Evolutionary conservation across 2,113 vertebrate species (phyloP), one percentile per base, ranked within the genome.

Genomic region (Nyctereutes procyonoides): DNA sequence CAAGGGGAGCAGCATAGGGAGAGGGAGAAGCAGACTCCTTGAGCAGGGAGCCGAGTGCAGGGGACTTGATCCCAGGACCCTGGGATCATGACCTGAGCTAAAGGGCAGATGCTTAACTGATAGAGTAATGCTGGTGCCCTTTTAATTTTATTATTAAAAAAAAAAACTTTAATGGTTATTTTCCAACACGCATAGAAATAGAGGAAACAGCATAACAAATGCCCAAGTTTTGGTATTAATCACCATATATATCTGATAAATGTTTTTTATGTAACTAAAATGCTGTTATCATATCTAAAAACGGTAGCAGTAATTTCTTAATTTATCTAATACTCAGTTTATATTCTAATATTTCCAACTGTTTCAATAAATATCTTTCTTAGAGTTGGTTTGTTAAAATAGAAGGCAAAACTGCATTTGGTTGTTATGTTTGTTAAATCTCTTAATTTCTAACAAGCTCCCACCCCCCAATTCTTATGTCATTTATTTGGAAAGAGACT

Each of bases 371-470:
- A 82, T 71, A 76, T 8, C 4, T 22, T 69, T 84, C 88, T 85
- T 79, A 69, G 0, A 88, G 60, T 38, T 94, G 38, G 1, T 8
- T 73, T 95, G 2, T 82, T 83, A 83, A 87, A 87, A n/a, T 58
- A 96, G 85, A 93, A 88, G 48, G 4, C 80, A 96, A 93, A 24
- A 76, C 14, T 92, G 11, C 16, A 43, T 83, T 96, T 92, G 2
- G 26, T 95, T 95, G 13, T 56, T n/a, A 35, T 89, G 38, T 38
- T 92, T 73, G 32, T 67, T 92, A 88, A 94, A 77, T 60, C 4
- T 80, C 32, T 96, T 86, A 92, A 79, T 92, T 94, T 94, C 13
- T 56, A 95, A 48, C 8, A 93, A 53, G 8, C 32, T 91, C 74
- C 43, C 38, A 92, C 1, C 0, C 3, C 32, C 11, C 0, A 38